Base-by-base conservation (phyloP, 2,797 vertebrate species). In the Acestrorhynchus altus region DNA sequence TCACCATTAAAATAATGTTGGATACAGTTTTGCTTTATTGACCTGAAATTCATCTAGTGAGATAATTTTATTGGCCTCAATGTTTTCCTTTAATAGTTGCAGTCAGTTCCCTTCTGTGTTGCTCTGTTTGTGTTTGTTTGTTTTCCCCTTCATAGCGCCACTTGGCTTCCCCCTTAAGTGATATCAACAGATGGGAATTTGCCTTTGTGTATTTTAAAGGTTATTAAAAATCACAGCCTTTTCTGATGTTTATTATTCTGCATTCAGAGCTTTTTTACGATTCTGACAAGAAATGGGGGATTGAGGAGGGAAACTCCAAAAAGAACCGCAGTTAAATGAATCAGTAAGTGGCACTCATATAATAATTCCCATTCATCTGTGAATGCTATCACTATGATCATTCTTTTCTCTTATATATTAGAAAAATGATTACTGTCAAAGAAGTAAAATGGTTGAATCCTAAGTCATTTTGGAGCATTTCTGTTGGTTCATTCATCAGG, bases 41-140 rank as follows among this genome's bases (percentile, higher is more conserved):
- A 35, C 57, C 26, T 11, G 4, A 28, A 24, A 47, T 31, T 28
- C 35, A 1, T 26, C 59, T 31, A 10, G 49, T n/a, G n/a, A 60
- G 79, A 73, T 66, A 56, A 69, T 44, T 70, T 80, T 13, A 72
- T 51, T 57, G 49, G 22, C 65, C 60, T 64, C 64, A 16, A n/a
- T 10, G 11, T 18, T 42, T 31, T 63, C 18, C 44, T 35, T 70
- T 66, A 65, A 77, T 75, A 68, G 82, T 35, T 31, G 54, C 64
- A 54, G 26, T 77, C 69, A 63, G 20, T 75, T 78, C 59, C n/a
- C 59, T 24, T 47, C 18, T 47, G 15, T 72, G 35, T 59, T 44
- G 64, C n/a, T 79, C 51, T 79, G 60, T 76, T 56, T 67, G 77
- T 68, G 75, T 79, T 22, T 80, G 75, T 79, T 77, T 75, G 60